A percentile compares a stretch with the other conserved stretches of the same genome.
Conservation (phyloP, 1,140 invertebrate genomes). For the Brachionus plicatilis region DNA sequence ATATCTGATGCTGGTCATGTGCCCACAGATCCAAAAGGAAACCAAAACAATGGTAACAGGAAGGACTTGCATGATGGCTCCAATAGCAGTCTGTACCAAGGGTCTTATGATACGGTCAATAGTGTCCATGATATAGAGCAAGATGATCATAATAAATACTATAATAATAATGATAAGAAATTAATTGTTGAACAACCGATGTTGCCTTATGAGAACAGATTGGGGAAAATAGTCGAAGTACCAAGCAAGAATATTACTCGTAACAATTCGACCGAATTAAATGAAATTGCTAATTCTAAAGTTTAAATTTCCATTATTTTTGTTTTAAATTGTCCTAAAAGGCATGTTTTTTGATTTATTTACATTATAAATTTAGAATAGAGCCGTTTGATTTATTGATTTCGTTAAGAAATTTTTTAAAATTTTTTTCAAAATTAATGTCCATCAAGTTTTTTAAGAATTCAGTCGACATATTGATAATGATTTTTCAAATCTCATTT, state of each 20-base stretch:
- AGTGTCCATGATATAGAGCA: conserved; percentile 34
- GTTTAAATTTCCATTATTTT: background rate
- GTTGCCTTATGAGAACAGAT: conserved; percentile 9
- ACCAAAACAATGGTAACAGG: background rate
- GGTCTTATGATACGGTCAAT: conserved; percentile 22
- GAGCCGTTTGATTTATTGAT: background rate
- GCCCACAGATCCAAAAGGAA: background rate
- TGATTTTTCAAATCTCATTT: background rate
- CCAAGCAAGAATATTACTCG: conserved; percentile 38
- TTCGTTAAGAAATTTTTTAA: background rate
- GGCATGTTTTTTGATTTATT: background rate
- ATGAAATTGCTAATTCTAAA: conserved; percentile 1
- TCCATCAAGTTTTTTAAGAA: background rate
- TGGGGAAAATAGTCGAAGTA: conserved; percentile 23
- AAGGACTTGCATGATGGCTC: background rate
- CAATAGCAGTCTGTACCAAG: background rate
- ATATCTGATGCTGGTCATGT: background rate
- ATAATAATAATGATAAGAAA: background rate
- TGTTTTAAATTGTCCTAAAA: background rate
- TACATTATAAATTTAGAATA: background rate
- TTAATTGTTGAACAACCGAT: background rate
- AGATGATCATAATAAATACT: conserved; percentile 20
- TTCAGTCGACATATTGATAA: background rate
- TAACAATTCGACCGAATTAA: conserved; percentile 8
- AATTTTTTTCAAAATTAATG: background rate